phyloP scores from a whole-genome alignment of 2,113 vertebrate species.

The Brevimyrus niger region DNA sequence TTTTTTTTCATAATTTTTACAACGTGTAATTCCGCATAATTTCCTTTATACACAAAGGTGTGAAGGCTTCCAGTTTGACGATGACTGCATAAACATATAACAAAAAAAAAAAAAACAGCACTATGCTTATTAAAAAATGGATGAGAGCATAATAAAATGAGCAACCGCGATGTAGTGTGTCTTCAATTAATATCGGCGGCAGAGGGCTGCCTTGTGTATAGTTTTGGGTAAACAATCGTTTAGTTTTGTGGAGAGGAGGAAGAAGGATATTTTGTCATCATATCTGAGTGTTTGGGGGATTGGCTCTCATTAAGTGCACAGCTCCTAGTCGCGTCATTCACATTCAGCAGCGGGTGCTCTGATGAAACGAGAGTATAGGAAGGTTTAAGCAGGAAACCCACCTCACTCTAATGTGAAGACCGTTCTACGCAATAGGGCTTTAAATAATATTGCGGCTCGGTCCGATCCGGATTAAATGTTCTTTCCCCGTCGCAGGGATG shows the following conservation, averaged over 20 bases:
- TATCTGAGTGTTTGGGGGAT: conserved; percentile 24
- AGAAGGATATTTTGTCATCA: conserved; percentile 13
- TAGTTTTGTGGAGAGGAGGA: neutral
- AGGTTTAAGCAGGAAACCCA: neutral
- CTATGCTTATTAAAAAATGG: conserved; percentile 7
- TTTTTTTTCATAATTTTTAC: conserved; percentile 7
- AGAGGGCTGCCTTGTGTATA: neutral
- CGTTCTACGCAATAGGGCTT: conserved; percentile 3
- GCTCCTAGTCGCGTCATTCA: conserved; percentile 22
- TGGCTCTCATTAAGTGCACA: conserved; percentile 23
- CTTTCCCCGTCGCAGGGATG: conserved; percentile 61
- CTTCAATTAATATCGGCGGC: neutral
- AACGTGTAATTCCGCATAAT: neutral
- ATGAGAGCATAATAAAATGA: neutral
- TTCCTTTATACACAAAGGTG: conserved; percentile 1
- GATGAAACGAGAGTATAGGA: conserved; percentile 24
- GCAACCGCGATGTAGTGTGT: neutral
- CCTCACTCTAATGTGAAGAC: neutral
- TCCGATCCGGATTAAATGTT: conserved; percentile 69
- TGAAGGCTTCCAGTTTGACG: conserved; percentile 1
- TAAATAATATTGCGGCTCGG: conserved; percentile 55
- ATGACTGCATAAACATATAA: neutral
- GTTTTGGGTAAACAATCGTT: conserved; percentile 9
- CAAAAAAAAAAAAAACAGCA: neutral
- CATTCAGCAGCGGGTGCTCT: conserved; percentile 19